Conservation (phyloP, 2,797 vertebrate genomes). For the Trematomus bernacchii region DNA sequence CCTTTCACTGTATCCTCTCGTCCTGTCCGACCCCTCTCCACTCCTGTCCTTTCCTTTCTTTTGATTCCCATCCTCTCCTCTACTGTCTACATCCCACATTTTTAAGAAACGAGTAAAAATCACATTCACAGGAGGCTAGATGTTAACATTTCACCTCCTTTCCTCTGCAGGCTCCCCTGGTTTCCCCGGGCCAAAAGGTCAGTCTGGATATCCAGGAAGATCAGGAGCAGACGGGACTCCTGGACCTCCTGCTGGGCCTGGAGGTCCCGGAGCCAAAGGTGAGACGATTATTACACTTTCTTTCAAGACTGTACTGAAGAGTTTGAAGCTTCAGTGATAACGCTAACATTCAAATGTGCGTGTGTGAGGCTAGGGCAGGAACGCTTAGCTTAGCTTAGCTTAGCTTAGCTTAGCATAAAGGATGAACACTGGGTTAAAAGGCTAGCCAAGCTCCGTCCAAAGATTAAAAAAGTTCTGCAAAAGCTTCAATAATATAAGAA, state of each 20-base stretch:
- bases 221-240: slow-evolving; percentile 84
- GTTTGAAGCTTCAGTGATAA: too few relatives aligned
- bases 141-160: neutral
- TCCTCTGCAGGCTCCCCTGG: slow-evolving; percentile 86
- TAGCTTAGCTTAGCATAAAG: too few relatives aligned
- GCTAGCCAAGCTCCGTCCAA: too few relatives aligned
- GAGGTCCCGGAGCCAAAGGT: slow-evolving; percentile 90
- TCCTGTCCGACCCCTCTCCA: too few relatives aligned
- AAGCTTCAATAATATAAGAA: too few relatives aligned
- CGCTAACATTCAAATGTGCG: too few relatives aligned
- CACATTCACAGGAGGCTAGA: neutral
- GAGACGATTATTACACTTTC: neutral
- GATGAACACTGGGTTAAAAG: too few relatives aligned
- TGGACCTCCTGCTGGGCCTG: slow-evolving; percentile 83
- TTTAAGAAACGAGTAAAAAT: neutral
- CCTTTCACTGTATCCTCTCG: too few relatives aligned
- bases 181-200: slow-evolving; percentile 85
- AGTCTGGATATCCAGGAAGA: slow-evolving; percentile 84
- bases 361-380: too few relatives aligned
- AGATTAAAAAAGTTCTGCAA: too few relatives aligned
- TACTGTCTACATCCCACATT: neutral
- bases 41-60: neutral
- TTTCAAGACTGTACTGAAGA: too few relatives aligned
- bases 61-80: neutral
- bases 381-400: too few relatives aligned